Base-by-base conservation (phyloP, 2,797 vertebrate species). In the Gadopsis bispinosus region DNA sequence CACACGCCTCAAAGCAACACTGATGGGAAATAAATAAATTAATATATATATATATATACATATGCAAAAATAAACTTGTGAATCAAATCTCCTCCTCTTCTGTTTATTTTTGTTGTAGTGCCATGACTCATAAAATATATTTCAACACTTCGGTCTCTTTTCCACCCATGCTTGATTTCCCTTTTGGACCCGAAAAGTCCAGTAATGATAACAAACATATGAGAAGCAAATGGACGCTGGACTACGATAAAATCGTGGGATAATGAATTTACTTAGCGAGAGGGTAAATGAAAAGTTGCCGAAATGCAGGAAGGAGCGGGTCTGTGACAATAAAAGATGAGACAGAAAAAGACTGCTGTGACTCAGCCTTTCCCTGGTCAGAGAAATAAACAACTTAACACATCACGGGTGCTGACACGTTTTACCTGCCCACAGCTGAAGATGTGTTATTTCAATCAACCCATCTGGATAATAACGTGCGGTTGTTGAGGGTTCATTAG, bases 331-430 rank as follows among this genome's bases (percentile, higher is more conserved):
- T 69, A 26, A 85, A 60, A 64, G 47, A 48, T 50, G 50, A 58
- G 67, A 65, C 41, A 22, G 47, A 3, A 20, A 63, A 56, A 61
- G 50, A 54, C 67, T 58, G 71, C 79, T 78, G 81, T 94, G 93
- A 93, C 87, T 93, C 90, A 93, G 82, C 63, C 51, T 79, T 91
- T 93, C 78, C 83, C 61, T 69, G 70, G 48, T 80, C 74, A 83
- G 75, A 73, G 77, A 86, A 85, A 90, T 82, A 92, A 90, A 91
- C 88, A 89, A 80, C 73, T 80, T 70, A 77, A 88, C 37, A 54
- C 70, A 83, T 87, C 75, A 83, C 4, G 1, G 17, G 45, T 17
- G 69, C 61, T 48, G 65, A 83, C 79, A 72, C 50, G 26, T 62
- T 77, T 83, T 68, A 59, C 59, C 35, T 37, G 13, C 60, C 69